Conservation (phyloP, 2,888 invertebrate species). For the Netelia fuscicornis region DNA sequence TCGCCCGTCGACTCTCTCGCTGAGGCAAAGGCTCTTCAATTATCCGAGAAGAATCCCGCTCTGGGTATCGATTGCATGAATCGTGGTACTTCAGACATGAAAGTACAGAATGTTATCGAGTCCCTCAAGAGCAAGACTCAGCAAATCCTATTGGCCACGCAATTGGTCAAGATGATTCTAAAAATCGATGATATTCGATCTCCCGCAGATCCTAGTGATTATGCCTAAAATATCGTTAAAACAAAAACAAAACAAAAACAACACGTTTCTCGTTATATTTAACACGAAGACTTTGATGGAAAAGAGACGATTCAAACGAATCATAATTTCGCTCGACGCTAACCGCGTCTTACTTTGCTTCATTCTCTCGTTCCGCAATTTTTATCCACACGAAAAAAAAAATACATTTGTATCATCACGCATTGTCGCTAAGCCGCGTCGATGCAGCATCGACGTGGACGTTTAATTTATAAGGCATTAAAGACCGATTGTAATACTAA, state of each 20-base stretch:
- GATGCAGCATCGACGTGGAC: slow-evolving; percentile 28
- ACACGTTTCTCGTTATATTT: slow-evolving; percentile 46
- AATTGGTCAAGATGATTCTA: slow-evolving; percentile 99
- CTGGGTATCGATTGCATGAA: slow-evolving; percentile 98
- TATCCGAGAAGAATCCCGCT: slow-evolving; percentile 92
- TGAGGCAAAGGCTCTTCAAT: slow-evolving; percentile 95
- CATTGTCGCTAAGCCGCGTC: slow-evolving; percentile 48
- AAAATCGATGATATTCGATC: slow-evolving; percentile 98
- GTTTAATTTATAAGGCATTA: slow-evolving; percentile 65
- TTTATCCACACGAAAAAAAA: slow-evolving; percentile 23
- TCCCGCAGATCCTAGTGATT: slow-evolving; percentile 81
- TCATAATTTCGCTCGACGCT: neutral
- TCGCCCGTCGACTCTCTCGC: slow-evolving; percentile 96
- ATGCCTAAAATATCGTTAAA: slow-evolving; percentile 45
- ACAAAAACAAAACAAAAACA: slow-evolving; percentile 18
- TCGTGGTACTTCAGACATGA: slow-evolving; percentile 95
- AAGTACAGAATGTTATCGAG: slow-evolving; percentile 97
- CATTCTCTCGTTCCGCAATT: neutral
- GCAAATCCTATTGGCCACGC: slow-evolving; percentile 98
- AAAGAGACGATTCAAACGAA: neutral
- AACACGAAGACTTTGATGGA: neutral
- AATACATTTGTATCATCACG: slow-evolving; percentile 34
- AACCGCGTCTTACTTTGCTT: neutral
- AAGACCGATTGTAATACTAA: slow-evolving; percentile 61
- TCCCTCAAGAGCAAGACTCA: slow-evolving; percentile 98